Evolutionary conservation across 2,113 vertebrate species (phyloP).

Genomic region (Brachyhypopomus gauderio): DNA sequence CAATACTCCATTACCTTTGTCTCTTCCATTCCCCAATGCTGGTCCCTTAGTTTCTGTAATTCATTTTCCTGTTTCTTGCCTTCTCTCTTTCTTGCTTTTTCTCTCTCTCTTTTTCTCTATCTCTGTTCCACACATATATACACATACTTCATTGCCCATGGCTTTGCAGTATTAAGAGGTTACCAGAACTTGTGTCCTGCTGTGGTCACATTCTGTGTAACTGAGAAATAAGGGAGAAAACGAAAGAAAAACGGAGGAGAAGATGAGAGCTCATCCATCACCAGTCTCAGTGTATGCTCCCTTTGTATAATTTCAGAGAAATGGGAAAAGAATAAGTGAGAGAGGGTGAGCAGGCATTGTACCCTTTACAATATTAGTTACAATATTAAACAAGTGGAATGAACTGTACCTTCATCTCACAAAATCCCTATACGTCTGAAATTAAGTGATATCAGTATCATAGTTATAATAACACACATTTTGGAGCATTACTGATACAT

Average conservation of each 20-base stretch:
- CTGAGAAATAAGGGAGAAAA: constrained; percentile 14
- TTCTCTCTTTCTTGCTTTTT: neutral
- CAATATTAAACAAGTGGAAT: constrained; percentile 12
- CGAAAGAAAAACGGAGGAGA: constrained; percentile 16
- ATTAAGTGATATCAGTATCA: neutral
- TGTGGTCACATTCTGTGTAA: constrained; percentile 31
- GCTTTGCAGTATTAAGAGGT: constrained; percentile 29
- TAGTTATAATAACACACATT: no score
- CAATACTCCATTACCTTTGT: neutral
- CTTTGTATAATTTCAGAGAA: neutral
- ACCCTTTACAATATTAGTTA: constrained; percentile 14
- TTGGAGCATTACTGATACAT: no score
- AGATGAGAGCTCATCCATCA: constrained; percentile 40
- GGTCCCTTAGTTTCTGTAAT: neutral
- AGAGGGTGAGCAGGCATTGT: neutral
- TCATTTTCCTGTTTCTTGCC: neutral
- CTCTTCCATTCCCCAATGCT: neutral
- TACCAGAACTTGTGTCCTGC: constrained; percentile 24
- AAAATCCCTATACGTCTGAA: neutral
- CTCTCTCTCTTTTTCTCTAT: neutral
- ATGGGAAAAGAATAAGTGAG: neutral
- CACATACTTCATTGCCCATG: neutral
- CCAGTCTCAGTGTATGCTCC: constrained; percentile 22
- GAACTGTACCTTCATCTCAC: neutral
- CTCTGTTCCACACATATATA: neutral